Base-by-base conservation (phyloP, 2,888 invertebrate species). In the Melanchra persicariae region DNA sequence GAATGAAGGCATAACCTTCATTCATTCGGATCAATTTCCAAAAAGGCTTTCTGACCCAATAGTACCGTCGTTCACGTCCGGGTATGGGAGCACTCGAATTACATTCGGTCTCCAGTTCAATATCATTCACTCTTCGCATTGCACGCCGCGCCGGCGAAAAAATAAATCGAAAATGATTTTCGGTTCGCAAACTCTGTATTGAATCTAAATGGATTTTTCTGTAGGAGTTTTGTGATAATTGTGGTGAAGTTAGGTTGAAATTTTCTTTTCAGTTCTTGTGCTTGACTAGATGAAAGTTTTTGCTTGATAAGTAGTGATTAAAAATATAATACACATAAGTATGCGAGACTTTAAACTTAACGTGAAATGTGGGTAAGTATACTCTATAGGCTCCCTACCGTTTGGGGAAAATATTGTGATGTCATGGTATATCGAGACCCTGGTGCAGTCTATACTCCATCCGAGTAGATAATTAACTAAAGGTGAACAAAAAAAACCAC, bases 151-250 rank as follows among this genome's bases (percentile, higher is more conserved):
- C 49, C 30, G 12, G 64, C 47, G 45, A 85, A 70, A 65, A 70
- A 83, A 80, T 83, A 87, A 87, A 83, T 82, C 64, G 74, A 80
- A 87, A 88, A 87, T 83, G 76, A 85, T 85, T 85, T 86, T 82
- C 77, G 64, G 63, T 83, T 82, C 77, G 80, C 86, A 84, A 83
- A 85, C 73, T 75, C 68, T 77, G 72, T 76, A 66, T 69, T 74
- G 37, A 60, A 71, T 65, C 45, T 70, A 73, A 74, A 75, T 74
- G 37, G 75, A 58, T 49, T 79, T 68, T 74, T 58, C 63, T 60
- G 6, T 59, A 15, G 43, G 55, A 67, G 24, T 67, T 73, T 47
- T 57, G 12, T 19, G 17, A 30, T n/a, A 15, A 40, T 52, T 49
- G n/a, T 12, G 17, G 19, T 34, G 2, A 9, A 30, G 17, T 40